phyloP scores from a whole-genome alignment of 2,888 invertebrate species.

The Sarcophaga subvicina region DNA sequence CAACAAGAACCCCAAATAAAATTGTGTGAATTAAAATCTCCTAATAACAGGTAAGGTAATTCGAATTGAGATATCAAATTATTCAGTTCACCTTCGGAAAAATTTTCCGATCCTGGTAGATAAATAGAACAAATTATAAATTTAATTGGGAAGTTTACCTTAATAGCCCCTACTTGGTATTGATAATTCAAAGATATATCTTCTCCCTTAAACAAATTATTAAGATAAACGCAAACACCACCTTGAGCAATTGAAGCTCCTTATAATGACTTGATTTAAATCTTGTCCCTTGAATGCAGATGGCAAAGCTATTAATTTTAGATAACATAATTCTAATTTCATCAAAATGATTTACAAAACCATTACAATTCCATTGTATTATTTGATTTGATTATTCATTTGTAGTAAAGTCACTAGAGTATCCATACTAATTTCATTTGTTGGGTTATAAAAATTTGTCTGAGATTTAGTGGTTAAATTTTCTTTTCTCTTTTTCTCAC shows the following conservation, averaged over 20 bases:
- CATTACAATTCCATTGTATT: neutral
- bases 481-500: no score
- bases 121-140: neutral
- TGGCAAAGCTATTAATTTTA: slow-evolving; percentile 41
- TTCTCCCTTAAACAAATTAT: slow-evolving; percentile 15
- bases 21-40: no score
- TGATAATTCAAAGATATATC: slow-evolving; percentile 18
- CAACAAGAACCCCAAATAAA: no score
- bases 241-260: slow-evolving; percentile 3
- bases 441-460: neutral
- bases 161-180: slow-evolving; percentile 32
- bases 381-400: neutral
- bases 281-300: slow-evolving; percentile 43
- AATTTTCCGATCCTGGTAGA: neutral
- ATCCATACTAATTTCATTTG: neutral
- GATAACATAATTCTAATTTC: neutral
- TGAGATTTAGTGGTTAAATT: no score
- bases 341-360: neutral
- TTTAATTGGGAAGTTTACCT: no score
- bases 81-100: no score
- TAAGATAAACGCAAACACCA: neutral
- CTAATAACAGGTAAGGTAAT: no score
- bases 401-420: neutral
- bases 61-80: no score
- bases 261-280: slow-evolving; percentile 28